Base-by-base conservation (phyloP, 2,888 invertebrate genomes). In the Synanthedon vespiformis region DNA sequence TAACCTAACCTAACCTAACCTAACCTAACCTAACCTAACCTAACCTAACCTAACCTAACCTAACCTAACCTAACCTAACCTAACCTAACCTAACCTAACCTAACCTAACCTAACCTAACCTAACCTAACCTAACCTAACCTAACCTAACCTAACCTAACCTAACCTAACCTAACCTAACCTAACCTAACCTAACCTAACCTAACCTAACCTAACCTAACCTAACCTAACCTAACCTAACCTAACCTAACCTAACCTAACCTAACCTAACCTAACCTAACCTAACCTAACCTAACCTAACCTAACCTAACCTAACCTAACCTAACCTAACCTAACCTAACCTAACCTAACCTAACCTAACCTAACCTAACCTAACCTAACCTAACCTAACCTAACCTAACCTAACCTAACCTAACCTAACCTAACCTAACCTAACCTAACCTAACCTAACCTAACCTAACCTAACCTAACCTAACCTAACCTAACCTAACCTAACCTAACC, bases 11-110 rank as follows among this genome's bases (percentile, higher is more conserved):
- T 54, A 54, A 54, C 54, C 54, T 54, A 54, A 54, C 54, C 54
- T 54, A 54, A 54, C 54, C 54, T 54, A 54, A 54, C 54, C 54
- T 54, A 54, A 53, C 53, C 53, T 53, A 53, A 53, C 53, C 53
- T 53, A 53, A 53, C 53, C 53, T 53, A 53, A 53, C 51, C 49
- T 49, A 51, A 51, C 53, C 52, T 52, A 54, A 54, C 52, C 54
- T 54, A 54, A 54, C 54, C 54, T 52, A 52, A 54, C 53, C 50
- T 50, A 50, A 50, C 53, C 53, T 51, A 50, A 50, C 53, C 53
- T 50, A 50, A 50, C 53, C 53, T 51, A 50, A 50, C 53, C 53
- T 50, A 50, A 50, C 53, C 53, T 51, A 50, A 50, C 53, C 53
- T 53, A 50, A 50, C 53, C 53, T 53, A 50, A 50, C 53, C 53